A percentile compares a stretch with the other conserved stretches of the same genome.
Conservation (phyloP, 2,113 vertebrate genomes). For the Oxyura jamaicensis region DNA sequence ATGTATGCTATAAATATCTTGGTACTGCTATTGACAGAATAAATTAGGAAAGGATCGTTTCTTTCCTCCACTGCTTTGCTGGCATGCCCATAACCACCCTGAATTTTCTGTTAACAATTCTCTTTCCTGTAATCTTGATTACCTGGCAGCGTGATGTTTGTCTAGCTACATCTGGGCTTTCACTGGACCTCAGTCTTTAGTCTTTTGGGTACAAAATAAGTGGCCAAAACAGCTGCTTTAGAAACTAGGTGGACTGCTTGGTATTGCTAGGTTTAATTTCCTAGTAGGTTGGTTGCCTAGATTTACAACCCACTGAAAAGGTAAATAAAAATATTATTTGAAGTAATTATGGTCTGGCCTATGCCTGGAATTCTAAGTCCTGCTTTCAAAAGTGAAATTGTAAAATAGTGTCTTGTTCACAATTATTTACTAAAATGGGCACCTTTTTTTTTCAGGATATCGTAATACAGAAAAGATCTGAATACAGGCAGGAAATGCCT, state of each 20-base stretch:
- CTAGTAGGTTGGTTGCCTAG: background rate
- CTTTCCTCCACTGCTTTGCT: background rate
- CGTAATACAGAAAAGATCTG: background rate
- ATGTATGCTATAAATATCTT: background rate
- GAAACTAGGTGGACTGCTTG: background rate
- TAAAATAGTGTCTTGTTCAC: background rate
- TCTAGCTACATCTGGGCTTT: background rate
- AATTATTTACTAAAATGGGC: background rate
- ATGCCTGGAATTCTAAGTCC: background rate
- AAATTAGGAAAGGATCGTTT: accelerated
- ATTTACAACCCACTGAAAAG: background rate
- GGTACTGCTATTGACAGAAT: background rate
- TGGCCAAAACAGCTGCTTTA: background rate
- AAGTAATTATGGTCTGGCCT: background rate
- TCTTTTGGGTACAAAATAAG: background rate
- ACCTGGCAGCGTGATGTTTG: background rate
- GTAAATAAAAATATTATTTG: background rate
- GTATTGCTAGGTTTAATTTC: background rate
- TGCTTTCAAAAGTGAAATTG: background rate
- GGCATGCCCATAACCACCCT: background rate
- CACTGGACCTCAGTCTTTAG: background rate
- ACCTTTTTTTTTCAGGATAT: background rate
- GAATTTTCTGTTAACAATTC: background rate
- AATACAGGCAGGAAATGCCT: background rate
- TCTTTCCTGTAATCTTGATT: background rate